Evolutionary conservation across 2,113 vertebrate species (phyloP).

Genomic region (Anarhynchus alexandrinus): DNA sequence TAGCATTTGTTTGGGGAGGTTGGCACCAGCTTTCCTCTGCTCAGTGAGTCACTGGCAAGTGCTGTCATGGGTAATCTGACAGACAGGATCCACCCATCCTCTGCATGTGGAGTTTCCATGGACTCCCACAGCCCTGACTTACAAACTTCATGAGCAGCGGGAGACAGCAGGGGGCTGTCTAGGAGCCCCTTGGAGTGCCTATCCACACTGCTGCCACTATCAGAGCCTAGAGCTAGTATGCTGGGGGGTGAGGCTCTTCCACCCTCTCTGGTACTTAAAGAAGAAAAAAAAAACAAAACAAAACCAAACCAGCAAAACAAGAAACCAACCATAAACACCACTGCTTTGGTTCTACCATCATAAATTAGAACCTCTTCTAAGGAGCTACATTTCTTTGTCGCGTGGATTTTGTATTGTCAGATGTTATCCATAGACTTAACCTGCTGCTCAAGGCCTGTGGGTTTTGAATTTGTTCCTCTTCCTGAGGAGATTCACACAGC

Average conservation of each 20-base stretch:
- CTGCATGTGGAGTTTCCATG: not conserved
- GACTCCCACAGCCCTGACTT: not conserved
- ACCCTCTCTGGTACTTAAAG: not conserved
- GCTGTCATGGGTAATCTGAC: conserved; percentile 16
- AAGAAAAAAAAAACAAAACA: too few relatives aligned
- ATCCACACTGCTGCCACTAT: not conserved
- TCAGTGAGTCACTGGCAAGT: conserved; percentile 29
- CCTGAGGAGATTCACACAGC: not conserved
- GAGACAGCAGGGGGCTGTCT: not conserved
- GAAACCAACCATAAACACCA: too few relatives aligned
- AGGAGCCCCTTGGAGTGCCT: not conserved
- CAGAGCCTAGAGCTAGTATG: not conserved
- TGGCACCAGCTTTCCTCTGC: conserved; percentile 18
- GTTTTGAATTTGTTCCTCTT: not conserved
- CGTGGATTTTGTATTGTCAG: not conserved
- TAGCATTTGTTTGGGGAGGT: conserved; percentile 26
- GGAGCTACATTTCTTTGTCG: not conserved
- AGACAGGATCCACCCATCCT: conserved; percentile 21
- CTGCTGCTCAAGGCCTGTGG: not conserved
- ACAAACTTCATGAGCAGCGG: not conserved
- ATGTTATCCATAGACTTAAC: not conserved
- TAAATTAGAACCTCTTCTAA: not conserved
- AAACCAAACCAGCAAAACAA: too few relatives aligned
- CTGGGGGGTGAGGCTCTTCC: not conserved
- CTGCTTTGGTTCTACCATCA: not conserved